Percentiles rank a stretch among this genome's conserved stretches.
Conservation (phyloP, 2,888 invertebrate species). For the Scaptomyza flava region DNA sequence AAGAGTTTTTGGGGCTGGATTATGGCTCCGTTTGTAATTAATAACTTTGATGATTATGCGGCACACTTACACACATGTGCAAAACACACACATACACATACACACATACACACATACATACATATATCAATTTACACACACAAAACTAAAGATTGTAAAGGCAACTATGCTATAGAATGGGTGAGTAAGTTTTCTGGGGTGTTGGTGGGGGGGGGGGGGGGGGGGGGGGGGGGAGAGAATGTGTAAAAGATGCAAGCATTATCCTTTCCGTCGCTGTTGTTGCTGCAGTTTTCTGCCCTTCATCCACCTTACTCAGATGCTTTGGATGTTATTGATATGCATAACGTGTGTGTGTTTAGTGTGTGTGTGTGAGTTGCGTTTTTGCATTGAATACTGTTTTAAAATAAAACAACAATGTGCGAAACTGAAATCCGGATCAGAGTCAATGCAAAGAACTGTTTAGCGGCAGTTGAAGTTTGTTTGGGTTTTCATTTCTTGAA, state of each 20-base stretch:
- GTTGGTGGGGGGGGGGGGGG: neutral
- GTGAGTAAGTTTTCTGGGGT: slow-evolving; percentile 2
- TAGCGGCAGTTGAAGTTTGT: slow-evolving; percentile 58
- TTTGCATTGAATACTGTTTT: slow-evolving; percentile 58
- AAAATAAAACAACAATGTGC: slow-evolving; percentile 47
- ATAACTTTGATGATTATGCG: slow-evolving; percentile 60
- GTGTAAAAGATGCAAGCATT: slow-evolving; percentile 33
- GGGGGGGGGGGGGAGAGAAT: neutral
- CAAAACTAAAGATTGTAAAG: slow-evolving; percentile 50
- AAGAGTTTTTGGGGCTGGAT: slow-evolving; percentile 7
- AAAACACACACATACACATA: slow-evolving; percentile 18
- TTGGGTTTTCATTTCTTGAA: slow-evolving; percentile 41
- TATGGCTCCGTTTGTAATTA: slow-evolving; percentile 55
- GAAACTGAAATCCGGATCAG: slow-evolving; percentile 24
- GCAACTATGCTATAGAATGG: neutral
- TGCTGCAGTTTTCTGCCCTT: slow-evolving; percentile 3
- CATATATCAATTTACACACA: slow-evolving; percentile 58
- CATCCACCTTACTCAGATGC: slow-evolving; percentile 25
- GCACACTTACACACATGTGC: slow-evolving; percentile 13
- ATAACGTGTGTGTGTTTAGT: slow-evolving; percentile 23
- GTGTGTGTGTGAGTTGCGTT: slow-evolving; percentile 29
- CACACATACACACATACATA: slow-evolving; percentile 9
- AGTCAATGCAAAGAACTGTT: slow-evolving; percentile 10
- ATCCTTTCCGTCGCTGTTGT: slow-evolving; percentile 29
- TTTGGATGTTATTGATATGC: slow-evolving; percentile 59